Conservation (phyloP, 2,113 vertebrate genomes). For the Notechis scutatus region DNA sequence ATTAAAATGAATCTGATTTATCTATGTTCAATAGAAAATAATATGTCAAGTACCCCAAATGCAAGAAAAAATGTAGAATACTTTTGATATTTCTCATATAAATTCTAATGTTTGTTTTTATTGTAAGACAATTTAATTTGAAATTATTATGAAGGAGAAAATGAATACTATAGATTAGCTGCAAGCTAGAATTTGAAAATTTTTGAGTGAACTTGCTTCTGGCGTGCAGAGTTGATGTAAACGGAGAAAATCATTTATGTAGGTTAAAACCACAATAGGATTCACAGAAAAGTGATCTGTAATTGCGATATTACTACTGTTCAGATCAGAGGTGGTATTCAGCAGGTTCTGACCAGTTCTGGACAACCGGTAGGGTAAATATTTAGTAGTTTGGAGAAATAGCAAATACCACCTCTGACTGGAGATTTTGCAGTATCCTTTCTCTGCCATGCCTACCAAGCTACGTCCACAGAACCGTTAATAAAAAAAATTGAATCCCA, state of each 20-base stretch:
- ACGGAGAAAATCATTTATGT: not conserved
- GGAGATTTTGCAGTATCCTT: too few relatives aligned
- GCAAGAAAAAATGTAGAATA: not conserved
- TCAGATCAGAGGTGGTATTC: not conserved
- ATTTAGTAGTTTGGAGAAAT: too few relatives aligned
- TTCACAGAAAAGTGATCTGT: not conserved
- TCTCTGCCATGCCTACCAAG: too few relatives aligned
- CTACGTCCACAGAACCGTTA: too few relatives aligned
- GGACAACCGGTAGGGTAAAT: too few relatives aligned
- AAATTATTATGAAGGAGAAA: not conserved
- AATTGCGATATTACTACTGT: not conserved
- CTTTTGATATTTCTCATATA: not conserved
- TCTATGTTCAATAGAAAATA: not conserved
- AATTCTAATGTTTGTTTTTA: not conserved
- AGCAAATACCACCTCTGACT: too few relatives aligned
- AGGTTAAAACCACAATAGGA: not conserved
- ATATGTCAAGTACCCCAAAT: not conserved
- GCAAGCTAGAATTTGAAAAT: not conserved
- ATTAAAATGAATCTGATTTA: not conserved
- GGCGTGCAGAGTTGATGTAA: not conserved
- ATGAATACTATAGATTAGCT: not conserved
- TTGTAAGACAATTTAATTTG: not conserved
- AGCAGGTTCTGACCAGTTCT: too few relatives aligned
- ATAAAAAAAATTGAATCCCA: too few relatives aligned
- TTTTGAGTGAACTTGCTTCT: not conserved